Conservation (phyloP, 2,113 vertebrate genomes). For the Sander lucioperca region DNA sequence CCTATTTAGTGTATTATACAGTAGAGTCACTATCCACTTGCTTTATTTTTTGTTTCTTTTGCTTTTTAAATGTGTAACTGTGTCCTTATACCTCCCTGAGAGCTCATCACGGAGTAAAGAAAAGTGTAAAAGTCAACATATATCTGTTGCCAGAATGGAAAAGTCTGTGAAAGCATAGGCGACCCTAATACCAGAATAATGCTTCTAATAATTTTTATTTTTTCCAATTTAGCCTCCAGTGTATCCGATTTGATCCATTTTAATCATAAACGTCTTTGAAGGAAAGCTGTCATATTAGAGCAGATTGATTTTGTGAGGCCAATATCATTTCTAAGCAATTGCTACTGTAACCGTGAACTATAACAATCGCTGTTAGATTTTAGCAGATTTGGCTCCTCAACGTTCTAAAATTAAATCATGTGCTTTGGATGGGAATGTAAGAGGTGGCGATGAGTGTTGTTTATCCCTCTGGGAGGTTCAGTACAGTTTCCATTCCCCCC, state of each 20-base stretch:
- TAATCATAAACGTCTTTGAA: too few species aligned
- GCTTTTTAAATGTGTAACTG: background rate
- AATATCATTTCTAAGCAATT: background rate
- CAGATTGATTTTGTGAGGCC: background rate
- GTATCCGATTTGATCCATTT: background rate
- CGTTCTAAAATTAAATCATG: constrained; percentile 31
- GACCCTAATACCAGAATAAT: background rate
- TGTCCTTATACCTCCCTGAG: background rate
- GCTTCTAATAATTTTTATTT: too few species aligned
- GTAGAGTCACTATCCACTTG: background rate
- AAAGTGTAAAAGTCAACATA: background rate
- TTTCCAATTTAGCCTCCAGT: too few species aligned
- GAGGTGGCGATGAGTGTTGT: constrained; percentile 43
- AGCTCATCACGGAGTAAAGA: background rate
- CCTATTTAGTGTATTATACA: background rate
- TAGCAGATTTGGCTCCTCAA: background rate
- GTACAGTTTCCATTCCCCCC: constrained; percentile 29
- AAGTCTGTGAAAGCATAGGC: background rate
- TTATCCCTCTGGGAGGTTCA: constrained; percentile 63
- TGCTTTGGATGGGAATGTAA: constrained; percentile 39
- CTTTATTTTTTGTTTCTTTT: background rate
- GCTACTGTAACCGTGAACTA: background rate
- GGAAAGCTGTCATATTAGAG: background rate
- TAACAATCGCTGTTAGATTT: background rate
- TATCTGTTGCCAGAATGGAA: background rate